Evolutionary conservation across 2,888 invertebrate genomes (phyloP), one percentile per base, ranked within the genome.

Genomic region (Tillus elongatus): DNA sequence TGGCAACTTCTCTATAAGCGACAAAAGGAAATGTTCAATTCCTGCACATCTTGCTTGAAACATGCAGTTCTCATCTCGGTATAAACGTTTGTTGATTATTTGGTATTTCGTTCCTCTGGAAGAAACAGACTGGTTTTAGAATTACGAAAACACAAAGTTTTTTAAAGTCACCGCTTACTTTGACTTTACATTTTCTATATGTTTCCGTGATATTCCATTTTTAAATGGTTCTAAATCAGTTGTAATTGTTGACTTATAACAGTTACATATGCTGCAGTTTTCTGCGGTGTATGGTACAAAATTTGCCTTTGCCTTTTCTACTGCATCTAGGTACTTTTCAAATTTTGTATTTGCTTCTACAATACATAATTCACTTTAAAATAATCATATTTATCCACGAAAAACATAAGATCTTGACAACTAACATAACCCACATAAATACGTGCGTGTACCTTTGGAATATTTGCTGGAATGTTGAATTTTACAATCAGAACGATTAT

Each of bases 21-120:
- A 72, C 36, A 75, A 64, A 12, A 96, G 61, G 58, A 93, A 96
- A 63, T 95, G 78, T 64, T 96, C 93, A 15, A 95, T 75, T 8
- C 95, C 95, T 41, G 78, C 71, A 65, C 95, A 96, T 49, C 96
- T 74, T 9, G 89, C 78, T 24, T 93, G 93, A 64, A 96, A 97
- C 75, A 90, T 84, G 54, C 95, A 96, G 28, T 80, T 75, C 36
- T 74, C 73, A 44, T 90, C 81, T 33, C 95, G 72, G 58, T 87
- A 95, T 8, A 97, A 63, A 49, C 75, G 74, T 33, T 87, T 78
- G 52, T 80, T 65, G 41, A 89, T 79, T 44, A 96, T 81, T 72
- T 95, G 85, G 58, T 93, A 92, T 43, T 76, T 75, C 1, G 79
- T 79, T 2, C 84, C 87, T 50, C 75, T 79, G 50, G 19, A 63